These are phyloP conservation scores for Hirundo rustica DNA, from an alignment of 2,797 vertebrate genomes.

Conservation along the genomic window DNA sequence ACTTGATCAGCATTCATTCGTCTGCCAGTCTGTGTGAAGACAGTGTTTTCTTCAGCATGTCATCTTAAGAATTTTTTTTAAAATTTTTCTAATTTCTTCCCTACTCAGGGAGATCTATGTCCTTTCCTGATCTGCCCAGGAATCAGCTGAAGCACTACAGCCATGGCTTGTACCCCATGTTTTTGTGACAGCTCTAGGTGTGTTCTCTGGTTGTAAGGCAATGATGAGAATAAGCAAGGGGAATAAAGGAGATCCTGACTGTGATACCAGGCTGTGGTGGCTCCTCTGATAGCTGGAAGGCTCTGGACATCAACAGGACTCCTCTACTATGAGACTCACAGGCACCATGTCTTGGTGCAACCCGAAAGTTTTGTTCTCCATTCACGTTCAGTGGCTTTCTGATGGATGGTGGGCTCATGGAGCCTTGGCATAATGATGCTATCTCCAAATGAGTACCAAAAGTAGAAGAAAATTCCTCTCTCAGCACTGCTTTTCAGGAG, in stretches of 20 bases:
- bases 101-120: neutral
- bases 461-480: neutral
- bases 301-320: neutral
- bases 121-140: neutral
- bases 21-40: neutral
- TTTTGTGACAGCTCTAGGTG: neutral
- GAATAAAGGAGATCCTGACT: neutral
- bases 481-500: neutral
- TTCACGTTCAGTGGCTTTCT: neutral
- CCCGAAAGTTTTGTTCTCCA: neutral
- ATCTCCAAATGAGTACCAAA: neutral
- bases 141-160: neutral
- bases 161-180: neutral
- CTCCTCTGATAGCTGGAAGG: neutral
- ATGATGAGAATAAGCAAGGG: neutral
- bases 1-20: neutral
- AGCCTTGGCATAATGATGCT: neutral
- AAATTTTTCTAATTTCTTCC: neutral
- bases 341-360: neutral
- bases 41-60: neutral
- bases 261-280: neutral
- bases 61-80: neutral
- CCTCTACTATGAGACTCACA: neutral
- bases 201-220: neutral
- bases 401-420: neutral